These are phyloP conservation scores for Gadus chalcogrammus DNA, from an alignment of 2,113 vertebrate species.

Conservation along the genomic window DNA sequence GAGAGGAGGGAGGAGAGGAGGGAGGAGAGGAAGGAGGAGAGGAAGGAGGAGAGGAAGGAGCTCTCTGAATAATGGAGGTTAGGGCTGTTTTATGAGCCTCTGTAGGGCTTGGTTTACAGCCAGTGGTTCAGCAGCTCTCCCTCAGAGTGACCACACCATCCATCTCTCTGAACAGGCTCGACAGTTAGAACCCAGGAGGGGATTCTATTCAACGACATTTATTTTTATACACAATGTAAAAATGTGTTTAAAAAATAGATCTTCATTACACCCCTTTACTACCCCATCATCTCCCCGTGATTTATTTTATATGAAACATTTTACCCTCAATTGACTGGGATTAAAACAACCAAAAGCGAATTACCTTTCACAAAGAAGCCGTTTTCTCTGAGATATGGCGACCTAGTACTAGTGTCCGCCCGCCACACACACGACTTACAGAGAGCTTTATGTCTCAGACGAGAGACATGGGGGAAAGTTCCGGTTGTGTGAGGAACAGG, in stretches of 20 bases:
- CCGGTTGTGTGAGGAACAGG: no score
- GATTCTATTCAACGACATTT: no score
- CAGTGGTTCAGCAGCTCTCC: not conserved
- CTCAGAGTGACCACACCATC: not conserved
- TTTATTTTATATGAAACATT: no score
- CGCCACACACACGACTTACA: not conserved
- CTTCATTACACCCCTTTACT: no score
- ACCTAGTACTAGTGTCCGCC: not conserved
- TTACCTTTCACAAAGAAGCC: not conserved
- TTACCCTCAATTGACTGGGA: not conserved
- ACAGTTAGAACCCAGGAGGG: not conserved
- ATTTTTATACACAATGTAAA: no score
- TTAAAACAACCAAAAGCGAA: no score
- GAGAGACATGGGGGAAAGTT: conserved; percentile 2
- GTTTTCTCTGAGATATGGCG: not conserved
- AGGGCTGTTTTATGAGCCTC: conserved; percentile 7
- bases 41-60: not conserved
- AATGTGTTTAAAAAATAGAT: no score
- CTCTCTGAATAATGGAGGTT: not conserved
- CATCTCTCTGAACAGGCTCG: not conserved
- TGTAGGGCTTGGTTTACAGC: not conserved
- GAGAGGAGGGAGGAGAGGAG: no score
- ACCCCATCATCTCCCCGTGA: no score
- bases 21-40: no score
- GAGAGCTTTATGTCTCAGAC: not conserved